phyloP scores from a whole-genome alignment of 1,140 invertebrate genomes.

The Pachyrhynchus sulphureomaculatus region DNA sequence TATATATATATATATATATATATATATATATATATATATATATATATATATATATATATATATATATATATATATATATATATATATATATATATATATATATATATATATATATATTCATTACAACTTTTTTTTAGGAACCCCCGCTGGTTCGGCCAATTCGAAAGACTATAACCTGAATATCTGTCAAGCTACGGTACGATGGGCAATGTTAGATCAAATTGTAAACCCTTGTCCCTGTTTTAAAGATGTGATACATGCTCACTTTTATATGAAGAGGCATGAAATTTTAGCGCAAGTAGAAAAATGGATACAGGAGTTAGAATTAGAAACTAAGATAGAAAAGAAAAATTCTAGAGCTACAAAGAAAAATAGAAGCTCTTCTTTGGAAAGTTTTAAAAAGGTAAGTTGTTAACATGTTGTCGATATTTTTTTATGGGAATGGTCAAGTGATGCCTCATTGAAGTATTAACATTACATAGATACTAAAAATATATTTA shows the following conservation, averaged over 20 bases:
- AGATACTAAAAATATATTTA: no score
- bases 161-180: constrained; percentile 94
- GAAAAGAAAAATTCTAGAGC: constrained; percentile 28
- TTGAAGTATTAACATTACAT: no score
- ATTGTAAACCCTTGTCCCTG: constrained; percentile 87
- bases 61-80: no score
- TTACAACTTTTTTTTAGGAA: constrained; percentile 59
- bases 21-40: no score
- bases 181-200: constrained; percentile 91
- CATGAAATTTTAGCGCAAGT: constrained; percentile 88
- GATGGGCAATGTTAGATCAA: constrained; percentile 96
- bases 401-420: no score
- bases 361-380: constrained; percentile 27
- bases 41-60: no score
- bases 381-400: constrained; percentile 54
- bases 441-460: no score
- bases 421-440: no score
- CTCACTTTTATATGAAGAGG: constrained; percentile 93
- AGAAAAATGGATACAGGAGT: constrained; percentile 85
- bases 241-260: constrained; percentile 90
- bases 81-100: no score
- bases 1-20: no score
- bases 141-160: constrained; percentile 82
- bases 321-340: constrained; percentile 27
- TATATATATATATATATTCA: no score